Base-by-base conservation (phyloP, 2,113 vertebrate genomes). In the Phaethon lepturus region DNA sequence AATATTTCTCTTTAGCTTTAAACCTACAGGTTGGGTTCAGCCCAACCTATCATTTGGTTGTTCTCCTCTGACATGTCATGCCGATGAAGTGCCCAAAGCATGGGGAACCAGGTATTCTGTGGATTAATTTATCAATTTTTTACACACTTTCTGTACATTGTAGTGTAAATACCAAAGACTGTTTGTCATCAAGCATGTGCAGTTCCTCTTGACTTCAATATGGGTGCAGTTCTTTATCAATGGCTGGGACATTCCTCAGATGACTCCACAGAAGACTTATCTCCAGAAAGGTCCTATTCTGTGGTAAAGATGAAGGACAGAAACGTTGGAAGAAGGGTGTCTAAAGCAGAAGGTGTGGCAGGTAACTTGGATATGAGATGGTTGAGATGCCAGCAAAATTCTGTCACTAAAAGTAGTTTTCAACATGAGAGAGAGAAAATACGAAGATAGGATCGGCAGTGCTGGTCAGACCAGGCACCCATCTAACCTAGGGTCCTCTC, bases 11-110 rank as follows among this genome's bases (percentile, higher is more conserved):
- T 86, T 93, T 55, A 50, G 15, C 31, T 86, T 93, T 87, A 60
- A 47, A 67, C 35, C 49, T 60, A 29, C 10, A 31, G n/a, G 7
- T 71, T 0, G 0, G 4, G 2, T 74, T 84, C 10, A 60, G 44
- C 53, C 13, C 29, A 86, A 2, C 17, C 14, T 73, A 9, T 63
- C 23, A 13, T 52, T 84, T 64, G 7, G 29, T 68, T 7, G 9
- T 72, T 88, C 52, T 60, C 35, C 40, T 88, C 62, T 84, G 31
- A 49, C 10, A 60, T 9, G 12, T 50, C 16, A 6, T 35, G 8
- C 26, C 6, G 3, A n/a, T 86, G 56, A 77, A 79, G 28, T 38
- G 17, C 60, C 31, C 31, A 71, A 40, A 91, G 4, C 23, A 13
- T 29, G 17, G 7, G 11, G 31, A 83, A 79, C 50, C n/a, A 31